These are phyloP conservation scores for Laticauda laticaudata DNA, from an alignment of 2,113 vertebrate genomes.

Conservation along the genomic window DNA sequence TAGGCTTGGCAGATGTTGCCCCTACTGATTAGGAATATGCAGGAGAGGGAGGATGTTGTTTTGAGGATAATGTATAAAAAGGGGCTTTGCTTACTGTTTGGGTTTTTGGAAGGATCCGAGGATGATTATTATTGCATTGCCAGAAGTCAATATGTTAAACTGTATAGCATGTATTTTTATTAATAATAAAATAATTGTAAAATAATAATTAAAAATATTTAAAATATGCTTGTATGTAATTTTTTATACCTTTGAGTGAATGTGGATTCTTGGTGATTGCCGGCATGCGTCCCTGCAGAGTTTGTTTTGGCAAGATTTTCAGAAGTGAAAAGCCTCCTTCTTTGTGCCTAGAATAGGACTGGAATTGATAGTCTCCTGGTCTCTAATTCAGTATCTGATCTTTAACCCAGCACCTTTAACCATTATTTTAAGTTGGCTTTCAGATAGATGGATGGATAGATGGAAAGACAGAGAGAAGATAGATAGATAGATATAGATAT, in stretches of 20 bases:
- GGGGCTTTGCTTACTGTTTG: neutral
- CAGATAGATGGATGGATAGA: neutral
- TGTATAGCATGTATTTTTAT: neutral
- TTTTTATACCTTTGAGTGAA: neutral
- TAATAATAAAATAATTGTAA: neutral
- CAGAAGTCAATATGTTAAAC: neutral
- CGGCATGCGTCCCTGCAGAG: neutral
- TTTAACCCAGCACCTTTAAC: neutral
- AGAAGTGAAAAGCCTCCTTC: neutral
- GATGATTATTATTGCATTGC: neutral
- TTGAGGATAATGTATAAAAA: neutral
- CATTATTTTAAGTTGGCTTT: neutral
- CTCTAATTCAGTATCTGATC: neutral
- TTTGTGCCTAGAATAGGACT: neutral
- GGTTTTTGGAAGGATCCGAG: neutral
- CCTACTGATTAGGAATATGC: neutral
- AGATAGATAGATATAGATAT: neutral
- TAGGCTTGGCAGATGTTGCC: neutral
- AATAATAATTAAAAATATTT: neutral
- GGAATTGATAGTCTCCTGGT: neutral
- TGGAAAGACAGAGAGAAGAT: neutral
- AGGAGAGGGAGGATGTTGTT: neutral
- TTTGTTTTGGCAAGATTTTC: neutral
- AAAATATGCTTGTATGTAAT: too few species aligned
- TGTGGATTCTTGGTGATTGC: neutral